phyloP scores from a whole-genome alignment of 2,888 invertebrate genomes.

The Sarcophaga caerulescens region DNA sequence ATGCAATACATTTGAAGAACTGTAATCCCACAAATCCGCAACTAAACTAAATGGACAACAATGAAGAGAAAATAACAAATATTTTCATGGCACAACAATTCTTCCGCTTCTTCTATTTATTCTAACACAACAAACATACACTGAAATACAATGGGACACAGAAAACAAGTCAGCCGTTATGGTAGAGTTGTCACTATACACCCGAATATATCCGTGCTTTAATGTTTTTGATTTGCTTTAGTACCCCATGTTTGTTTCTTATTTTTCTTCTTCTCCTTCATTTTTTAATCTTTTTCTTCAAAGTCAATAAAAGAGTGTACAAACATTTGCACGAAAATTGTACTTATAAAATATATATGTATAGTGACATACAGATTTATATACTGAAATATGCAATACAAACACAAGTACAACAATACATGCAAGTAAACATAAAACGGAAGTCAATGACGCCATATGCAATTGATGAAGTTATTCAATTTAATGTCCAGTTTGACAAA shows the following conservation, averaged over 20 bases:
- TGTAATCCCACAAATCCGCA: constrained; percentile 42
- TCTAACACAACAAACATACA: not conserved
- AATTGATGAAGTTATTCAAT: constrained; percentile 67
- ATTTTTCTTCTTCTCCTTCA: not conserved
- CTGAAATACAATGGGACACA: not conserved
- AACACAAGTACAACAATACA: not conserved
- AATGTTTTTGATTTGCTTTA: too few relatives aligned
- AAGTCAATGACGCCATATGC: constrained; percentile 66
- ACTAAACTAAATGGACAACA: constrained; percentile 54
- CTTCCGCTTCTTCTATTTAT: not conserved
- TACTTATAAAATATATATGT: constrained; percentile 47
- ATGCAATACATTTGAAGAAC: constrained; percentile 18
- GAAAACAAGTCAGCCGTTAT: not conserved
- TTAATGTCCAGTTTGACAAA: constrained; percentile 58
- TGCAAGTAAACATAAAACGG: constrained; percentile 29
- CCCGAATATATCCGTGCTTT: constrained; percentile 9
- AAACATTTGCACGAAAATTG: constrained; percentile 63
- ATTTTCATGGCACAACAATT: not conserved
- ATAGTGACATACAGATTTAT: not conserved
- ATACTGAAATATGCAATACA: not conserved
- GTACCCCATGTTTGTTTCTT: too few relatives aligned
- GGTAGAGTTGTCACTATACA: constrained; percentile 12
- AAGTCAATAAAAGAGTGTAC: constrained; percentile 58
- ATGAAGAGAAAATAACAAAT: not conserved
- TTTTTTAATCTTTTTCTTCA: constrained; percentile 15